Conservation (phyloP, 2,888 invertebrate genomes). For the Eremobia ochroleuca region DNA sequence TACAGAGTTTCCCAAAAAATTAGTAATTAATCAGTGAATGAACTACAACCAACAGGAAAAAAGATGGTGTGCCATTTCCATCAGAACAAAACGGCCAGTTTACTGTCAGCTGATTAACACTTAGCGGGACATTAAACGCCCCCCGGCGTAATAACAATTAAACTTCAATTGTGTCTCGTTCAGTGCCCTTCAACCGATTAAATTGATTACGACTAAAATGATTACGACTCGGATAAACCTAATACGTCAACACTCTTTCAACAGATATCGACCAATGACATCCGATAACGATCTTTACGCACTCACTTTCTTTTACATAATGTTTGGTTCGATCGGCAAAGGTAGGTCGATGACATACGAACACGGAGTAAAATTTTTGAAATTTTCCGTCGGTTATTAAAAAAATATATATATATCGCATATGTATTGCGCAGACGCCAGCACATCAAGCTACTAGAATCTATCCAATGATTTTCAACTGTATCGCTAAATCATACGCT, state of each 20-base stretch:
- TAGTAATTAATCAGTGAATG: neutral
- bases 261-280: neutral
- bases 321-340: neutral
- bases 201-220: neutral
- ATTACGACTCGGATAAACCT: neutral
- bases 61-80: neutral
- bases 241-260: neutral
- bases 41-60: neutral
- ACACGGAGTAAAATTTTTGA: neutral
- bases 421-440: too few relatives aligned
- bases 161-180: neutral
- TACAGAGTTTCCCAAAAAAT: neutral
- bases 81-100: neutral
- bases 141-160: neutral
- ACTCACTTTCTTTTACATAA: neutral
- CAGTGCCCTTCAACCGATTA: neutral
- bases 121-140: neutral
- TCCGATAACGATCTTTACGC: neutral
- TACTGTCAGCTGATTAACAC: neutral
- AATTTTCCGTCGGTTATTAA: too few relatives aligned
- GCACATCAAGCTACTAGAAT: too few relatives aligned
- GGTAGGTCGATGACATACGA: neutral
- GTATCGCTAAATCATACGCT: too few relatives aligned
- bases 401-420: too few relatives aligned
- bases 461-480: too few relatives aligned